Conservation (phyloP, 2,888 invertebrate genomes). For the Alentia gelatinosa region DNA sequence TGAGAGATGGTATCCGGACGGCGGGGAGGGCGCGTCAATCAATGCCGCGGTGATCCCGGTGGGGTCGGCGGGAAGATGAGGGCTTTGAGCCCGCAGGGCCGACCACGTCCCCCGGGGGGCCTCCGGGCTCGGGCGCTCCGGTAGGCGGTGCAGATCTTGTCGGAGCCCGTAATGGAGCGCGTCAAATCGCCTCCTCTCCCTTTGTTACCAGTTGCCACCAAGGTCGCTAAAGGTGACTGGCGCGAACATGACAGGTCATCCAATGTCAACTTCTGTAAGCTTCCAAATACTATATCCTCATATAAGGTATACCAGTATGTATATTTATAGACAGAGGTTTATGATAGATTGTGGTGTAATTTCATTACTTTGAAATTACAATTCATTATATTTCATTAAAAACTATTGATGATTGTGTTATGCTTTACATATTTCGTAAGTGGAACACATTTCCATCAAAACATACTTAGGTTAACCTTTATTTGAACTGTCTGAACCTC, state of each 20-base stretch:
- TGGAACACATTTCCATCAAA: too few species aligned
- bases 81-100: background rate
- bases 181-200: background rate
- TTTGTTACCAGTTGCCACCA: background rate
- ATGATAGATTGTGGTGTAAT: too few species aligned
- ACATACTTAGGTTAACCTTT: too few species aligned
- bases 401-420: too few species aligned
- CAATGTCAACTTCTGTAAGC: background rate
- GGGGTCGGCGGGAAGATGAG: background rate
- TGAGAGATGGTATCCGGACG: background rate
- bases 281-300: too few species aligned
- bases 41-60: background rate
- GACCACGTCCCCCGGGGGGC: background rate
- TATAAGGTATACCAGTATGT: too few species aligned
- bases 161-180: background rate
- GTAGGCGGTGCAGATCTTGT: background rate
- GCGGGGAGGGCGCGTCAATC: background rate
- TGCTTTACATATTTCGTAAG: too few species aligned
- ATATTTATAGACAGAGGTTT: too few species aligned
- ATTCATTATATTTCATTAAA: too few species aligned
- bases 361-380: too few species aligned
- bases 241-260: background rate
- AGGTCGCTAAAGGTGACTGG: background rate
- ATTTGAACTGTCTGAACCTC: too few species aligned
- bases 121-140: background rate